A percentile compares a stretch with the other conserved stretches of the same genome.
Conservation (phyloP, 1,140 invertebrate species). For the Meteorus sp. region DNA sequence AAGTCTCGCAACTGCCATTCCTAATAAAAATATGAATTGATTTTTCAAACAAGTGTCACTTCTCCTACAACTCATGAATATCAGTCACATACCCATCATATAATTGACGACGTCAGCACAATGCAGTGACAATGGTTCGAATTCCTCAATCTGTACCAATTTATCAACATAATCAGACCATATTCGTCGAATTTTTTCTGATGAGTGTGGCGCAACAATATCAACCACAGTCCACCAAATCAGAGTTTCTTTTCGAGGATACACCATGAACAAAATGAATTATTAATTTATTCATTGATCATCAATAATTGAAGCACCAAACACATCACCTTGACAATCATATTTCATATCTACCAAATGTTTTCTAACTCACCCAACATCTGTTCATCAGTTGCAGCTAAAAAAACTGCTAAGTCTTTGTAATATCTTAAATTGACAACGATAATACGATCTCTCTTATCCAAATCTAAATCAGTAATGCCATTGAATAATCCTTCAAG, state of each 20-base stretch:
- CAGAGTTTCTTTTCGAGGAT: slow-evolving; percentile 59
- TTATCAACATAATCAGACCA: slow-evolving; percentile 48
- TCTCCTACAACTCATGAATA: not conserved
- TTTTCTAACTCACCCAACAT: slow-evolving; percentile 53
- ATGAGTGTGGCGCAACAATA: slow-evolving; percentile 66
- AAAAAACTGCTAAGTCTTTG: slow-evolving; percentile 60
- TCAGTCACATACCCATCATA: slow-evolving; percentile 67
- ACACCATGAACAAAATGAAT: not conserved
- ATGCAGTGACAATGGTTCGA: slow-evolving; percentile 61
- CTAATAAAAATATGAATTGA: slow-evolving; percentile 28
- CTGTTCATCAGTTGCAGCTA: slow-evolving; percentile 59
- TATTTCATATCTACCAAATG: not conserved
- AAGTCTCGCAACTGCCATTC: slow-evolving; percentile 54
- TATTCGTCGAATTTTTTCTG: slow-evolving; percentile 57
- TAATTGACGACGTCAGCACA: slow-evolving; percentile 68
- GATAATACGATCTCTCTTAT: slow-evolving; percentile 61
- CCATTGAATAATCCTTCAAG: slow-evolving; percentile 64
- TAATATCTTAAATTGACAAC: slow-evolving; percentile 68
- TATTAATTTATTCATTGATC: too few relatives aligned
- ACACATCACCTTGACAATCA: too few relatives aligned
- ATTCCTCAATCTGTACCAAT: slow-evolving; percentile 47
- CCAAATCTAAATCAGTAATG: slow-evolving; percentile 59
- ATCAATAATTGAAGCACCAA: too few relatives aligned
- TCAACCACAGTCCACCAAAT: slow-evolving; percentile 72
- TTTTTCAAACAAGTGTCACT: slow-evolving; percentile 11